These are phyloP conservation scores for Triops longicaudatus DNA, from an alignment of 1,140 invertebrate genomes.

Conservation along the genomic window DNA sequence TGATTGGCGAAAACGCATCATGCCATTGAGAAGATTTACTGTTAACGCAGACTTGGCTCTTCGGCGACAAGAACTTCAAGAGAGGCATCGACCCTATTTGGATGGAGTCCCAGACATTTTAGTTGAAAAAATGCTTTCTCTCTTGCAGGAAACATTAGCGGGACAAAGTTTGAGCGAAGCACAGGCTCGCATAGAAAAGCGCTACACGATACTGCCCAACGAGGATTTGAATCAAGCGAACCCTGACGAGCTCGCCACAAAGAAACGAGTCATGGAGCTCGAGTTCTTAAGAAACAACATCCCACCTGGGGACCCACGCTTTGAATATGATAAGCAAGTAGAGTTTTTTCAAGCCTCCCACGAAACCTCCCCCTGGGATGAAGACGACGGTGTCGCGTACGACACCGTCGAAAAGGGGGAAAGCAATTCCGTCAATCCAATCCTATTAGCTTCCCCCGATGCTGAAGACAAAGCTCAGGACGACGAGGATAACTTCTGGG, in stretches of 20 bases:
- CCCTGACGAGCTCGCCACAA: neutral
- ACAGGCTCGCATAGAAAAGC: neutral
- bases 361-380: neutral
- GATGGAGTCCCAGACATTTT: neutral
- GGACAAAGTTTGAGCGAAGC: neutral
- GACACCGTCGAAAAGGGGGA: neutral
- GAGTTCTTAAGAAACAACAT: slow-evolving; percentile 8
- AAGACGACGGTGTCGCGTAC: neutral
- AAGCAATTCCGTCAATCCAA: neutral
- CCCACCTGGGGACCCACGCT: slow-evolving; percentile 9
- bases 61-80: neutral
- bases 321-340: slow-evolving; percentile 6
- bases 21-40: slow-evolving; percentile 6
- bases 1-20: neutral
- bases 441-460: neutral
- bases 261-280: slow-evolving; percentile 6
- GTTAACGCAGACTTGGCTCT: neutral
- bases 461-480: neutral
- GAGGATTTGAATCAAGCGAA: slow-evolving; percentile 4
- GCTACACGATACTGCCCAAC: neutral
- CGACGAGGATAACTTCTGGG: neutral
- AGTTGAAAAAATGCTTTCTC: neutral
- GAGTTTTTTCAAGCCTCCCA: neutral
- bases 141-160: slow-evolving; percentile 2
- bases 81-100: neutral